These are phyloP conservation scores for Drosophila basisetae DNA, from an alignment of 2,888 invertebrate species.

Conservation along the genomic window DNA sequence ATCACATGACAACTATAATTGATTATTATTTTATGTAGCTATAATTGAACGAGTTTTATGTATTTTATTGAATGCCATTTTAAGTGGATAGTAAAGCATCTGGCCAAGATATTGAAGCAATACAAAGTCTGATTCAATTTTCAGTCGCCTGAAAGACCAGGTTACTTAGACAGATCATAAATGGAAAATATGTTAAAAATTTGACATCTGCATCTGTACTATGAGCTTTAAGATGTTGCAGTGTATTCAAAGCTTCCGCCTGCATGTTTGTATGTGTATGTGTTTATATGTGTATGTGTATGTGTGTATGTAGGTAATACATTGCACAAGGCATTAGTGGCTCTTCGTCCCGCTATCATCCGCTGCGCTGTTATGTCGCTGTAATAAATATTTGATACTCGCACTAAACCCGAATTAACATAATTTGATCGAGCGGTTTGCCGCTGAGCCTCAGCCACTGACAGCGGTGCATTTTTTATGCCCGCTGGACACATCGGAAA, in stretches of 20 bases:
- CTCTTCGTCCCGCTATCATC: conserved; percentile 33
- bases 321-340: conserved; percentile 50
- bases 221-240: background rate
- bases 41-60: background rate
- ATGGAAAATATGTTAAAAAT: fast-evolving
- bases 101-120: background rate
- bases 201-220: background rate
- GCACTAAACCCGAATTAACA: conserved; percentile 80
- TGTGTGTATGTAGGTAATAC: conserved; percentile 21
- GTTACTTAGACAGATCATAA: background rate
- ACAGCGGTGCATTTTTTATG: conserved; percentile 72
- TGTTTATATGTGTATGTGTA: background rate
- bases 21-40: background rate
- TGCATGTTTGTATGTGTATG: background rate
- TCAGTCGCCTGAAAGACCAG: background rate
- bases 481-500: conserved; percentile 57
- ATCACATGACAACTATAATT: background rate
- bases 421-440: conserved; percentile 80
- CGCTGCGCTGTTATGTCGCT: conserved; percentile 26
- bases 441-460: conserved; percentile 60
- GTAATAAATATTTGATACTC: conserved; percentile 73
- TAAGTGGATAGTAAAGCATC: background rate
- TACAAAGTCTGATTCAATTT: background rate
- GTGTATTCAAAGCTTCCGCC: conserved; percentile 7
- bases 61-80: background rate